Evolutionary conservation across 2,113 vertebrate species (phyloP).

Genomic region (Chrysochloris asiatica): DNA sequence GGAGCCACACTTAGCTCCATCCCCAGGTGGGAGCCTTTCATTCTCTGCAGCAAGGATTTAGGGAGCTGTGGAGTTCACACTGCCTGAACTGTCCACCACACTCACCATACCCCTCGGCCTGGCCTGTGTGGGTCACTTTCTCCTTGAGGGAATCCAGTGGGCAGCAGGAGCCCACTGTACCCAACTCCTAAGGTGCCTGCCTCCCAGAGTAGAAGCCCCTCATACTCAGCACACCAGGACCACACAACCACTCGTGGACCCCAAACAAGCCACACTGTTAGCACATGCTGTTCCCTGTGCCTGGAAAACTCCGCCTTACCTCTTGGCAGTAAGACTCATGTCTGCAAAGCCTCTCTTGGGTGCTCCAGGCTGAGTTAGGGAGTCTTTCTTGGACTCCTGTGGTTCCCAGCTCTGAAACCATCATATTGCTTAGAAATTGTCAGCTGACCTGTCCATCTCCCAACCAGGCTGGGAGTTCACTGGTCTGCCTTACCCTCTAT

Average conservation of each 20-base stretch:
- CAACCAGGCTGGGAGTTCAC: not conserved
- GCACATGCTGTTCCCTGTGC: accelerated
- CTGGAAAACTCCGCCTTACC: not conserved
- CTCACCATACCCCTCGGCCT: not conserved
- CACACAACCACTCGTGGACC: accelerated
- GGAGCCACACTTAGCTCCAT: not conserved
- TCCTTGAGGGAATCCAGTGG: not conserved
- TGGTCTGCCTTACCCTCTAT: not conserved
- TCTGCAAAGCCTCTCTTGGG: not conserved
- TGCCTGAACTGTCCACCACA: accelerated
- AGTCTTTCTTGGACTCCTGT: too few species aligned
- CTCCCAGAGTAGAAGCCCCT: not conserved
- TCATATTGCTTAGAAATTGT: not conserved
- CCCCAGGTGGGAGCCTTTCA: accelerated
- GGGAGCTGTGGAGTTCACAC: accelerated
- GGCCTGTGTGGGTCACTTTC: too few species aligned
- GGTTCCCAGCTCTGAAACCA: not conserved
- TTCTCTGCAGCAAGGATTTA: not conserved
- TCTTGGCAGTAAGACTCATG: accelerated
- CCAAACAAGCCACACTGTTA: not conserved
- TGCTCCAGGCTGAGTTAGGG: too few species aligned
- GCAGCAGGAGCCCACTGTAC: accelerated
- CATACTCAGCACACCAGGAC: not conserved
- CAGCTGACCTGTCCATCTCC: not conserved
- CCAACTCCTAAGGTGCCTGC: not conserved